Conservation (phyloP, 2,797 vertebrate species). For the Graptemys geographica region DNA sequence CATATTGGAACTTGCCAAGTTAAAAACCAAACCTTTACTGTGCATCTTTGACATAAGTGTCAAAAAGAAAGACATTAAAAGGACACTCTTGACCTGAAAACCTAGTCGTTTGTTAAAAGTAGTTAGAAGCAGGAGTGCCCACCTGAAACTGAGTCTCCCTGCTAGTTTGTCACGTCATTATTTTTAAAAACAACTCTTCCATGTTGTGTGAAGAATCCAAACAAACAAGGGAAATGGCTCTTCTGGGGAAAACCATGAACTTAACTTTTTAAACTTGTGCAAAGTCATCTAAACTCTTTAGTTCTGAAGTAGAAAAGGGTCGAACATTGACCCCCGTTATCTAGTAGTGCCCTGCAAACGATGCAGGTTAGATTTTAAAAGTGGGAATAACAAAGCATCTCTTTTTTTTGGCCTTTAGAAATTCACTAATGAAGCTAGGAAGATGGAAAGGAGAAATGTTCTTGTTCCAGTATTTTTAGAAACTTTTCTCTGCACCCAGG, state of each 20-base stretch:
- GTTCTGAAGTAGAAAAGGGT: background rate
- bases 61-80: background rate
- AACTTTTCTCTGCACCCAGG: background rate
- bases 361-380: background rate
- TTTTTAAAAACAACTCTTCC: background rate
- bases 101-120: background rate
- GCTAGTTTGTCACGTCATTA: background rate
- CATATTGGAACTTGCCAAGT: background rate
- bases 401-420: background rate
- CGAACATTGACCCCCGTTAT: background rate
- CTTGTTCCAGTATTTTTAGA: background rate
- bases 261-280: too few species aligned
- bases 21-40: background rate
- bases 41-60: background rate
- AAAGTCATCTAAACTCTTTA: background rate
- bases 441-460: background rate
- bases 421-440: background rate
- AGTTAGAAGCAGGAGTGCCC: background rate
- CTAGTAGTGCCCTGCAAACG: background rate
- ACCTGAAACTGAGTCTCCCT: background rate
- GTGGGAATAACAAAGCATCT: background rate
- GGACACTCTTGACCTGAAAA: conserved; percentile 26
- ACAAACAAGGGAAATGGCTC: background rate
- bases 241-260: background rate
- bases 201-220: background rate